Percentiles rank a stretch among this genome's conserved stretches.
Conservation (phyloP, 2,888 invertebrate species). For the Dryobotodes eremita region DNA sequence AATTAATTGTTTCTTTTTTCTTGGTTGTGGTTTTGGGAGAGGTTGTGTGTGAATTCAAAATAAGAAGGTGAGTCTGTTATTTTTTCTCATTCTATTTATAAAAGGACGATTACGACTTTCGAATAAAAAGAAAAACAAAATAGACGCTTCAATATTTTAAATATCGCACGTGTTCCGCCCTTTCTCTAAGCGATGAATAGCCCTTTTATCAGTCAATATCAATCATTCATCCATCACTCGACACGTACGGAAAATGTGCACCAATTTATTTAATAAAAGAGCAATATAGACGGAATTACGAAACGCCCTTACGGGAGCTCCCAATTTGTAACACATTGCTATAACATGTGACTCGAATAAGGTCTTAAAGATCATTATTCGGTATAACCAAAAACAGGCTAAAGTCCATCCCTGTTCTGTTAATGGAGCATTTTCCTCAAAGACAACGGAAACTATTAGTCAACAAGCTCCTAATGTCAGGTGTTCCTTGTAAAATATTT, state of each 20-base stretch:
- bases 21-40: constrained; percentile 41
- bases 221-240: constrained; percentile 30
- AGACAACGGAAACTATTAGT: not conserved
- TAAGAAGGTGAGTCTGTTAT: constrained; percentile 48
- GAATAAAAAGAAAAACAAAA: not conserved
- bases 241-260: constrained; percentile 19
- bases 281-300: constrained; percentile 34
- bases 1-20: constrained; percentile 29
- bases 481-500: not conserved
- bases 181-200: constrained; percentile 4
- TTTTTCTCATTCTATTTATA: not conserved
- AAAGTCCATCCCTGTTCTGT: not conserved
- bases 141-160: not conserved
- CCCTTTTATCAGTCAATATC: constrained; percentile 23
- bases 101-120: fast-evolving
- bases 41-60: constrained; percentile 35
- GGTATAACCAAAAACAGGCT: not conserved
- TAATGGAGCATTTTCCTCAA: constrained; percentile 12
- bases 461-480: not conserved
- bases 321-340: constrained; percentile 34
- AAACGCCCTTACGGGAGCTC: constrained; percentile 18
- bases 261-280: constrained; percentile 45
- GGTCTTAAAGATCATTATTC: constrained; percentile 26
- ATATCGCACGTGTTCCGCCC: not conserved
- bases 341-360: constrained; percentile 31